Base-by-base conservation (phyloP, 2,797 vertebrate species). In the Acomys russatus region DNA sequence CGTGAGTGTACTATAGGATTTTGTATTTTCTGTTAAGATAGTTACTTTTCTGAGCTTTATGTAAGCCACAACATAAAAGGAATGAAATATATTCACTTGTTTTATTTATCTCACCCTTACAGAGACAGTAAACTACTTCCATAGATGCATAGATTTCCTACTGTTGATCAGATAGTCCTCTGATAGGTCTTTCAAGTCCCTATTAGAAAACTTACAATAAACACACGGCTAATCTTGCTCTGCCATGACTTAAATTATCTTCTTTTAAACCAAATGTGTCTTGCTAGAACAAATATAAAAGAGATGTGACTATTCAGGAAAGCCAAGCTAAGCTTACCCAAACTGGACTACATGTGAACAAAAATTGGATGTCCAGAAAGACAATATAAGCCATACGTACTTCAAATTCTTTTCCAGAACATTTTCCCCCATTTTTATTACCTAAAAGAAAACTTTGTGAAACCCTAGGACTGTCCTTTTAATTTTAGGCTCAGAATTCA, bases 21-120 rank as follows among this genome's bases (percentile, higher is more conserved):
- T 35, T 83, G 61, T 38, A 68, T 77, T 63, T 92, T 92, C 78
- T 83, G 33, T 87, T 73, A 51, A 89, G 35, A 49, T 91, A 76
- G 68, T 89, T 92, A 86, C 79, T 94, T 92, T 94, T 92, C 56
- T 86, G 82, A 95, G 80, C 20, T 92, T 92, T 71, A 49, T 86
- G 23, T 82, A 96, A 95, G 61, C 68, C 49, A 89, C 14, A 66
- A 71, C 25, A 44, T 68, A 94, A 91, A 91, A 2, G 18, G 49
- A 87, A 80, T 5, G 18, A 74, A 85, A 80, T 77, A 85, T 56
- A 56, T 33, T 84, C 66, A 68, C 18, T 92, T 83, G 71, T 33
- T 96, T 92, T 86, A 73, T 82, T 93, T 89, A 82, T 88, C 35
- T 92, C 73, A 91, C 8, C 61, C 12, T 73, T 88, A 56, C 44